Percentiles rank a stretch among this genome's conserved stretches.
Conservation (phyloP, 2,888 invertebrate genomes). For the Ichneumoninae sp. region DNA sequence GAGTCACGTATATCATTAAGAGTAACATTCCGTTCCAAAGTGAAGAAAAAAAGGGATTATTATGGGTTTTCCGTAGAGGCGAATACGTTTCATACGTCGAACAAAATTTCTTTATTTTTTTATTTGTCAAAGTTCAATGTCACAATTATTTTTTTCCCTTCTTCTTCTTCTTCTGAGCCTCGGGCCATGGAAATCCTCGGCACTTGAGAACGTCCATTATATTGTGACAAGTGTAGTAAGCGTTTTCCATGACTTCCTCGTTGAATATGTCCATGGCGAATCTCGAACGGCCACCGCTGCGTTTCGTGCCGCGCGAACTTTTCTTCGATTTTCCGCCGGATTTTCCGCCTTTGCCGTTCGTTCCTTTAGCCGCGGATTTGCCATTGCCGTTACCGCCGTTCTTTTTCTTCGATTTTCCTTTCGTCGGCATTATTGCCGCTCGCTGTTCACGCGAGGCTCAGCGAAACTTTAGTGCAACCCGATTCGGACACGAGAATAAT, state of each 20-base stretch:
- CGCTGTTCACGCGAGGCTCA: not conserved
- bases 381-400: conserved; percentile 68
- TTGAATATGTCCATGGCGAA: conserved; percentile 94
- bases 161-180: conserved; percentile 94
- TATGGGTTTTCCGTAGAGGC: not conserved
- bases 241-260: conserved; percentile 96
- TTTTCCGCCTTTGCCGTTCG: conserved; percentile 70
- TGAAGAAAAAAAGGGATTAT: not conserved
- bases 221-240: conserved; percentile 97
- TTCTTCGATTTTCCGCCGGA: conserved; percentile 85
- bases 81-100: not conserved
- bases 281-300: conserved; percentile 87
- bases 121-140: not conserved
- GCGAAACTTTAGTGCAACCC: not conserved
- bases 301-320: conserved; percentile 84
- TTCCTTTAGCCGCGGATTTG: conserved; percentile 70
- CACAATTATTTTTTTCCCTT: conserved; percentile 88
- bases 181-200: conserved; percentile 95
- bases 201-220: conserved; percentile 94
- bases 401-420: conserved; percentile 73
- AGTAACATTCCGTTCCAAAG: not conserved
- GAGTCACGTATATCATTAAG: not conserved
- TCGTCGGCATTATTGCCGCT: conserved; percentile 57
- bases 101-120: conserved; percentile 4
- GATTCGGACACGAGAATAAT: not conserved